Conservation (phyloP, 2,113 vertebrate species). For the Takifugu flavidus region DNA sequence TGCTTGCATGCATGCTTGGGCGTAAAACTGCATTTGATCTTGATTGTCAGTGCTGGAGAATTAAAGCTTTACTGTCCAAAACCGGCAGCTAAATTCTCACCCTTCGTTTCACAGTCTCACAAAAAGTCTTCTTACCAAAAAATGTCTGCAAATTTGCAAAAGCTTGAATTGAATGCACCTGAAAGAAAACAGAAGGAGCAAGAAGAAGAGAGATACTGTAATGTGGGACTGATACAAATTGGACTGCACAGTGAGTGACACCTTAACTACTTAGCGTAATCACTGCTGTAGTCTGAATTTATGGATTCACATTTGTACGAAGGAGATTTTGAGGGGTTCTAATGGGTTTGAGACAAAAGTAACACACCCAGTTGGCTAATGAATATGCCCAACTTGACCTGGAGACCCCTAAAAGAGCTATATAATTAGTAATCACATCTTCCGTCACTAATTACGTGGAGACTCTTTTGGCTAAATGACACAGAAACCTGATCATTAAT, state of each 20-base stretch:
- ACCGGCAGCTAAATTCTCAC: constrained; percentile 75
- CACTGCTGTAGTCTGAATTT: too few species aligned
- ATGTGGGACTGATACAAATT: neutral
- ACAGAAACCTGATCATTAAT: too few species aligned
- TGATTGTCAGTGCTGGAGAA: constrained; percentile 85
- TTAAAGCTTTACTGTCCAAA: constrained; percentile 75
- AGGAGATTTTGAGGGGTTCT: too few species aligned
- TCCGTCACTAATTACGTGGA: neutral
- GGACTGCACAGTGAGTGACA: too few species aligned
- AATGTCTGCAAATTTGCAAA: constrained; percentile 78
- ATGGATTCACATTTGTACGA: too few species aligned
- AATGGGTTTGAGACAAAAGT: too few species aligned
- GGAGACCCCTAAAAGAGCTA: neutral
- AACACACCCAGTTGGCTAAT: too few species aligned
- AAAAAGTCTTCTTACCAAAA: constrained; percentile 72
- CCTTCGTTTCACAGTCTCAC: constrained; percentile 73
- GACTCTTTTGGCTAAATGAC: too few species aligned
- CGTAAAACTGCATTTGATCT: constrained; percentile 65
- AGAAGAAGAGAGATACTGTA: constrained; percentile 5
- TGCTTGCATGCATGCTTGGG: constrained; percentile 46
- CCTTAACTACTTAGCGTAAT: too few species aligned
- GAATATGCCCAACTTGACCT: too few species aligned
- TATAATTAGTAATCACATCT: neutral
- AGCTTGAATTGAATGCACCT: constrained; percentile 74
- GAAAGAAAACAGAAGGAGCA: constrained; percentile 48